These are phyloP conservation scores for Aphrocallistes beatrix DNA, from an alignment of 37 sponge, comb jelly and placozoan genomes.

Conservation along the genomic window DNA sequence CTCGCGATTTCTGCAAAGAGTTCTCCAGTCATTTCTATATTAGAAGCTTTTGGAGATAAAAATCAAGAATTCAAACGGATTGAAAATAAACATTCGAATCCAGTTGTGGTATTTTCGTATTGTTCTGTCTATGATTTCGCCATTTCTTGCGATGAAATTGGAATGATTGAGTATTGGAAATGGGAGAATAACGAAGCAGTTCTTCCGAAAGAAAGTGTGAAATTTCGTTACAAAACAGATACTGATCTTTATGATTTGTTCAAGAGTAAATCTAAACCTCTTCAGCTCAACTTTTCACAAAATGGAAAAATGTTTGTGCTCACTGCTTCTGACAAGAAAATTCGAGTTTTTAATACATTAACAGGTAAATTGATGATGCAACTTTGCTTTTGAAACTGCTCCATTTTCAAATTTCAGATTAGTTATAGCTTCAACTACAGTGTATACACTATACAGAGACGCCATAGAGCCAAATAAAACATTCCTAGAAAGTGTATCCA, in stretches of 20 bases:
- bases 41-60: background rate
- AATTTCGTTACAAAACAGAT: constrained; percentile 80
- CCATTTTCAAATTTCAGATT: too few species aligned
- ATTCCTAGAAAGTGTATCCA: too few species aligned
- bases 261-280: constrained; percentile 59
- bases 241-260: constrained; percentile 90
- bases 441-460: too few species aligned
- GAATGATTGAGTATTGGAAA: constrained; percentile 92
- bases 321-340: constrained; percentile 71
- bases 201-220: constrained; percentile 47
- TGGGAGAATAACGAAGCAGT: constrained; percentile 41
- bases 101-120: constrained; percentile 21
- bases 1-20: background rate
- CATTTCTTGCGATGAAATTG: constrained; percentile 65
- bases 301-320: constrained; percentile 72
- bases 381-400: too few species aligned
- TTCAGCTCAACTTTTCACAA: constrained; percentile 53
- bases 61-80: background rate
- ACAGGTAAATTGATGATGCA: constrained; percentile 66
- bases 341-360: constrained; percentile 52
- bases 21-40: background rate
- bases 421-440: too few species aligned
- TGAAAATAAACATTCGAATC: constrained; percentile 8
- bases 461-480: too few species aligned
- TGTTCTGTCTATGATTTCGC: constrained; percentile 44